A percentile compares a stretch with the other conserved stretches of the same genome.
phyloP scores from a whole-genome alignment of 1,140 invertebrate genomes.

The Meloidogyne hapla region DNA sequence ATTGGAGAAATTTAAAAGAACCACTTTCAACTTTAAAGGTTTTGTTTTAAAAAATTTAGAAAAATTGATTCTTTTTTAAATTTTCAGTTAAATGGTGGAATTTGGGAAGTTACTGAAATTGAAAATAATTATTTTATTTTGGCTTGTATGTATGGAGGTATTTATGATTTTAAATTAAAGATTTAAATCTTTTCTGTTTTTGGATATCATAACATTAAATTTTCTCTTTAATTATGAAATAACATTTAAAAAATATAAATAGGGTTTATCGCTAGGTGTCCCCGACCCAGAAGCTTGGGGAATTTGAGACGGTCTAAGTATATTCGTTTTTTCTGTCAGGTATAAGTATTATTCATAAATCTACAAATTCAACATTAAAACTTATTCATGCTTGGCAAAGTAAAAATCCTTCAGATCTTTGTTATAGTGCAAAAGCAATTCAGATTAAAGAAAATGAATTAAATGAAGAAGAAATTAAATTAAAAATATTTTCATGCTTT shows the following conservation, averaged over 20 bases:
- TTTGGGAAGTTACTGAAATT: neutral
- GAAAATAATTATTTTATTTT: neutral
- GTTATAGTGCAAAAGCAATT: neutral
- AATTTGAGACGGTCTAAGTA: no score
- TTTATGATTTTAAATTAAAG: neutral
- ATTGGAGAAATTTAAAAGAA: neutral
- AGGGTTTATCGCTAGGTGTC: no score
- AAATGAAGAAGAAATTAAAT: neutral
- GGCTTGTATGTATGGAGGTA: slow-evolving; percentile 1
- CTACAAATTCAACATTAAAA: neutral
- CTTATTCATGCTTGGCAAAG: neutral
- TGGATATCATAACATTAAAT: no score
- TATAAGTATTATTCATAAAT: neutral
- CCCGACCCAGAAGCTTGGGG: no score
- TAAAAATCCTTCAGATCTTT: neutral
- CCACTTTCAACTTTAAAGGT: neutral
- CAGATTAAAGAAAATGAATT: neutral
- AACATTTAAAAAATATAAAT: no score
- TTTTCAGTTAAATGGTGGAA: neutral
- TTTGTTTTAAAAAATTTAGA: neutral
- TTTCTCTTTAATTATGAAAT: no score
- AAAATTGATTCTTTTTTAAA: no score
- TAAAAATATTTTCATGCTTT: neutral
- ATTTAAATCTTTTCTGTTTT: no score
- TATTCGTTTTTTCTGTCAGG: neutral